Conservation (phyloP, 2,888 invertebrate species). For the Bellardia pandia region DNA sequence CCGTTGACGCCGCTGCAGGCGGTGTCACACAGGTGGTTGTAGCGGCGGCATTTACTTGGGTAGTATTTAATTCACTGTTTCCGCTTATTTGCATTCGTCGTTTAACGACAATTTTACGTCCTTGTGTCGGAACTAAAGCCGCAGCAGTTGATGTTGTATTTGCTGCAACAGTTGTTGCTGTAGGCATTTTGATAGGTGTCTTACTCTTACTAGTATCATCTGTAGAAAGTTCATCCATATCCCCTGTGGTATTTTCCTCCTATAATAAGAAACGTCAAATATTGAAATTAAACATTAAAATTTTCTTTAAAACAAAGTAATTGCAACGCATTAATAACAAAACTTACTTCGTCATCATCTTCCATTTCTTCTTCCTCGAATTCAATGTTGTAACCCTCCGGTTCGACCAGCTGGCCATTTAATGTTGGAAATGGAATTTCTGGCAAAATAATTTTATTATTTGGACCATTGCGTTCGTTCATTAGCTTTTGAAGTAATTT, state of each 20-base stretch:
- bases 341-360: slow-evolving; percentile 83
- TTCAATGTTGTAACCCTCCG: slow-evolving; percentile 85
- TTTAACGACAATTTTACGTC: slow-evolving; percentile 80
- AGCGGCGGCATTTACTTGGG: slow-evolving; percentile 58
- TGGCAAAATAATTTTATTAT: slow-evolving; percentile 86
- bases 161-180: slow-evolving; percentile 64
- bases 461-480: slow-evolving; percentile 87
- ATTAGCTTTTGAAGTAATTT: slow-evolving; percentile 90
- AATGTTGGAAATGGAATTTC: slow-evolving; percentile 90
- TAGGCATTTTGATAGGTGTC: slow-evolving; percentile 73
- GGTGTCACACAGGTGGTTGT: slow-evolving; percentile 59
- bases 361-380: slow-evolving; percentile 86
- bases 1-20: slow-evolving; percentile 29
- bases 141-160: slow-evolving; percentile 66
- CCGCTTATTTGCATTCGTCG: slow-evolving; percentile 79
- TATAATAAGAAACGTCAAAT: slow-evolving; percentile 72
- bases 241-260: slow-evolving; percentile 77
- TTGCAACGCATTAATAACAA: neutral
- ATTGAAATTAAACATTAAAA: neutral
- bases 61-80: slow-evolving; percentile 60
- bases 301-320: neutral
- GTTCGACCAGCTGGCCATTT: slow-evolving; percentile 89
- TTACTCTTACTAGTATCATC: slow-evolving; percentile 77
- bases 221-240: slow-evolving; percentile 77
- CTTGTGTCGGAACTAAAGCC: slow-evolving; percentile 76